Base-by-base conservation (phyloP, 2,113 vertebrate genomes). In the Heliornis fulica region DNA sequence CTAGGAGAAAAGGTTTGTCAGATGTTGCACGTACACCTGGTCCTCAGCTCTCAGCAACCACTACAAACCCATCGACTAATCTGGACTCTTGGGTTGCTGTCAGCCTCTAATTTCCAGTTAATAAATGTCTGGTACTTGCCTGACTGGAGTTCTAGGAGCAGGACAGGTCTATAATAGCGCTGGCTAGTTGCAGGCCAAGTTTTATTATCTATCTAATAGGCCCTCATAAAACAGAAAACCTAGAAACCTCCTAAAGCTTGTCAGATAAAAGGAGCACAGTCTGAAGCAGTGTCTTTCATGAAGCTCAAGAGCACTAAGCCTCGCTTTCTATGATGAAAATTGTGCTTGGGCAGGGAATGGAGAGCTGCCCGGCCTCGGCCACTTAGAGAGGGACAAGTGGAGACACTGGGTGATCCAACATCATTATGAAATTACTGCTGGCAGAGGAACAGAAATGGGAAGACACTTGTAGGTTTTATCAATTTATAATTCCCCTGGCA, bases 181-280 rank as follows among this genome's bases (percentile, higher is more conserved):
- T 74, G 32, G 29, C 34, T 84, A 81, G 63, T 81, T 81, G 31
- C 80, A 91, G 60, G 77, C 29, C 65, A 93, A 48, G 9, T 51
- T 93, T 89, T 92, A 92, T 81, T 72, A 80, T 72, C 78, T 74
- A 17, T 31, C 50, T 87, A 87, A 82, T 38, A 57, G 60, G 23
- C 13, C 43, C 15, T 70, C 26, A 70, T 59, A 80, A 91, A 89
- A 69, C 31, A 51, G 56, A 83, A 91, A 76, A 68, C 31, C 74
- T 46, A 64, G 31, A n/a, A 75, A 54, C 43, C 7, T 83, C 77
- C 53, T 70, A 54, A 78, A 87, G 38, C 40, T 84, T 3, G 3
- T 71, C 77, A 75, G 65, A 78, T 87, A 74, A 78, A 89, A 93
- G 46, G 48, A 81, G 68, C 53, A 54, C 7, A 11, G 45, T 60